A percentile compares a stretch with the other conserved stretches of the same genome.
These are phyloP conservation scores for Protomyctophum bolini DNA, from an alignment of 2,113 vertebrate species.

Conservation along the genomic window DNA sequence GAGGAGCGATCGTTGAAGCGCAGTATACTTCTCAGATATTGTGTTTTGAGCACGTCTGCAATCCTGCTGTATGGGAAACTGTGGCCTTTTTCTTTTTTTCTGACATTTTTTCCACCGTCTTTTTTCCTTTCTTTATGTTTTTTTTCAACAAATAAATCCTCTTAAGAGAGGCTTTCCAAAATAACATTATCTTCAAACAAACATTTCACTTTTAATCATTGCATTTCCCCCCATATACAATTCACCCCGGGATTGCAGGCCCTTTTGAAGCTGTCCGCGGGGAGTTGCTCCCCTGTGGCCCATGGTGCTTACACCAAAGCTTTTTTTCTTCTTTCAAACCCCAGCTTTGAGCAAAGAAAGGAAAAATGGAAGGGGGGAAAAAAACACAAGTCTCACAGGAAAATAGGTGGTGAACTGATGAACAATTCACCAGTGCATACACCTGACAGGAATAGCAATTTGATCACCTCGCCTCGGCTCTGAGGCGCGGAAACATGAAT, in stretches of 20 bases:
- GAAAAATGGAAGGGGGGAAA: slow-evolving; percentile 31
- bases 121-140: slow-evolving; percentile 63
- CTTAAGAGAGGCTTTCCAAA: slow-evolving; percentile 78
- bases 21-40: slow-evolving; percentile 23
- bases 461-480: slow-evolving; percentile 65
- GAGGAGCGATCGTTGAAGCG: slow-evolving; percentile 28
- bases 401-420: slow-evolving; percentile 77
- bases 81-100: slow-evolving; percentile 23
- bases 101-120: slow-evolving; percentile 62
- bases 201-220: slow-evolving; percentile 85
- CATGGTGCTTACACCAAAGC: slow-evolving; percentile 80
- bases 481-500: slow-evolving; percentile 59
- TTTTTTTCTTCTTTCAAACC: slow-evolving; percentile 74
- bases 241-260: slow-evolving; percentile 70
- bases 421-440: slow-evolving; percentile 72
- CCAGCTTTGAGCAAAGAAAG: slow-evolving; percentile 73
- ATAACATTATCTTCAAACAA: slow-evolving; percentile 85
- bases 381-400: slow-evolving; percentile 70
- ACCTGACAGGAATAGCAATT: slow-evolving; percentile 80
- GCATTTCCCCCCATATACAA: slow-evolving; percentile 73
- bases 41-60: slow-evolving; percentile 59
- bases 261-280: slow-evolving; percentile 79
- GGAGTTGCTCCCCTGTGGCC: slow-evolving; percentile 76
- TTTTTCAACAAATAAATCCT: slow-evolving; percentile 73
- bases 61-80: slow-evolving; percentile 72